These are phyloP conservation scores for Stegana nigrithorax DNA, from an alignment of 2,888 invertebrate genomes.

Conservation along the genomic window DNA sequence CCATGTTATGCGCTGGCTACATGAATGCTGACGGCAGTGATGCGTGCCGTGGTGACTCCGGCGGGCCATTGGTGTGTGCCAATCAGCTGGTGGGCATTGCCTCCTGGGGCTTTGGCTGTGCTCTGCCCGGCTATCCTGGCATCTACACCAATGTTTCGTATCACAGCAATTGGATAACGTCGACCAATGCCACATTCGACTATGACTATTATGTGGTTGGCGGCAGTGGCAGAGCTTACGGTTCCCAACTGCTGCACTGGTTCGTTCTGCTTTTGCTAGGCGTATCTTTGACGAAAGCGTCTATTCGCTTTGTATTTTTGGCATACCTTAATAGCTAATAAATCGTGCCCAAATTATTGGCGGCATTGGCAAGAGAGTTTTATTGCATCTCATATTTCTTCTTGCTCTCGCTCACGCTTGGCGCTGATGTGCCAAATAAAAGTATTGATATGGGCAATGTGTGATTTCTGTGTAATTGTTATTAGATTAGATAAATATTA, in stretches of 20 bases:
- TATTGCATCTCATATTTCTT: no score
- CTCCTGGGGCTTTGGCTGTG: slow-evolving; percentile 58
- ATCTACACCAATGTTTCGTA: slow-evolving; percentile 58
- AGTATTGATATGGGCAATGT: no score
- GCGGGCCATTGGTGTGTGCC: slow-evolving; percentile 55
- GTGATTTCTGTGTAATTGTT: no score
- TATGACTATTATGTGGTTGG: slow-evolving; percentile 33
- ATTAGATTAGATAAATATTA: no score
- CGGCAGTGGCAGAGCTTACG: neutral
- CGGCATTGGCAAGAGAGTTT: no score
- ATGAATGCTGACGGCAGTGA: slow-evolving; percentile 46
- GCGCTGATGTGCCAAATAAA: no score
- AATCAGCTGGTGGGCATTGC: slow-evolving; percentile 49
- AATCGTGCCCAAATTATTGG: neutral
- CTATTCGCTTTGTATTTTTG: neutral
- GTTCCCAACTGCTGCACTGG: neutral
- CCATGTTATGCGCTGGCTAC: slow-evolving; percentile 53
- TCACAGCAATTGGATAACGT: slow-evolving; percentile 46
- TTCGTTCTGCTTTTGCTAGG: neutral
- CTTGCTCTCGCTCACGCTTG: no score
- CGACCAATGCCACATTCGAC: slow-evolving; percentile 38
- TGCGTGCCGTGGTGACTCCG: slow-evolving; percentile 63
- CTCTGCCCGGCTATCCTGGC: slow-evolving; percentile 44
- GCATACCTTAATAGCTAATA: no score
- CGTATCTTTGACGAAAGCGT: neutral